Base-by-base conservation (phyloP, 23 tunicate genomes). In the Trididemnum nubilum region DNA sequence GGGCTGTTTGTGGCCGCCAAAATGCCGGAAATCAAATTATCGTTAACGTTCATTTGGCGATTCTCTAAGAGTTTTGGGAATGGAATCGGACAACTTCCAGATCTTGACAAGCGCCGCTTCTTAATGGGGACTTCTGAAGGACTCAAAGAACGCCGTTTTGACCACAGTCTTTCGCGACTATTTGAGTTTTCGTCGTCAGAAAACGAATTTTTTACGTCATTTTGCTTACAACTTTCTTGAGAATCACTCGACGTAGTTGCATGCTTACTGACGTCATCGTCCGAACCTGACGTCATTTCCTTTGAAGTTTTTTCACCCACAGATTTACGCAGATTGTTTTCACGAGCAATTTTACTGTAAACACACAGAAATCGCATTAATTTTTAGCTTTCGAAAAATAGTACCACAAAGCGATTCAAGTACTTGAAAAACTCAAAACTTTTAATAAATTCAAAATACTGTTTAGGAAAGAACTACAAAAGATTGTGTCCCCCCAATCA, bases 91-190 rank as follows among this genome's bases (percentile, higher is more conserved):
- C 82, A 85, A 32, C 88, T 85, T 33, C 49, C 67, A 23, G 88
- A 76, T 26, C 94, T 50, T 49, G 73, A 52, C 23, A 85, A 24
- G 61, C 34, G 51, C 1, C 44, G 64, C 71, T 83, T 83, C 25
- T 89, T 89, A 30, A 58, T 23, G 15, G 69, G 65, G 35, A 72
- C 22, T 0, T 84, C 83, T 1, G 73, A 39, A 27, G 81, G 71
- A 37, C 35, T 75, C 1, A 65, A 29, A 19, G 82, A 52, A 24
- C 88, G 72, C 70, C 83, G 33, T 33, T 83, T 61, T 23, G 88
- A 85, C 88, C 88, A 85, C 9, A 85, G 72, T 29, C 88, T 44
- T 76, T 85, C 76, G 7, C 38, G 67, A 26, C 54, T 44, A 9
- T 44, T 15, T 15, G 9, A 9, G 12, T 15, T 9, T 15, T 44